A percentile compares a stretch with the other conserved stretches of the same genome.
These are phyloP conservation scores for Dicerorhinus sumatrensis DNA, from an alignment of 2,113 vertebrate species.

Conservation along the genomic window DNA sequence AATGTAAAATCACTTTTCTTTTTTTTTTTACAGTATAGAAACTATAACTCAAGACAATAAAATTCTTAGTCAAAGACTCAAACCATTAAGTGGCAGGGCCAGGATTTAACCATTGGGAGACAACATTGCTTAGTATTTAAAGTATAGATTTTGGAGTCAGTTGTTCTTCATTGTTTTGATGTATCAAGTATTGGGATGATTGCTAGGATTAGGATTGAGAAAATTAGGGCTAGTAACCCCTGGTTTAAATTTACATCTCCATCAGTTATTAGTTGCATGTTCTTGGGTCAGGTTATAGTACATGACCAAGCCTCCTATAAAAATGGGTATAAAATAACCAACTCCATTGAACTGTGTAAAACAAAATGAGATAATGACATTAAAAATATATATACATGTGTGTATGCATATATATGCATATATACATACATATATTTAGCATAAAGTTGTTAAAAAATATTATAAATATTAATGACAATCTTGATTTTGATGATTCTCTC, in stretches of 20 bases:
- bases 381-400: not conserved
- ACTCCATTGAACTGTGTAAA: not conserved
- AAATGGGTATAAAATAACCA: not conserved
- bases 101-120: not conserved
- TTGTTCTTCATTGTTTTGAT: constrained; percentile 47
- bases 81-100: not conserved
- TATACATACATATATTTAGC: not conserved
- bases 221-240: not conserved
- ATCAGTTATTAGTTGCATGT: not conserved
- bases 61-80: not conserved
- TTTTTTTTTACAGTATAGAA: not conserved
- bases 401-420: no score
- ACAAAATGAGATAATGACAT: not conserved
- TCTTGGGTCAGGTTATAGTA: not conserved
- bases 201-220: not conserved
- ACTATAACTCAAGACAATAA: not conserved
- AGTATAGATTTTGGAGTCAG: not conserved
- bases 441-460: not conserved
- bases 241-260: not conserved
- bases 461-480: not conserved
- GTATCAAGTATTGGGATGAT: not conserved
- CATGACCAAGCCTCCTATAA: not conserved
- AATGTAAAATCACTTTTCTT: not conserved
- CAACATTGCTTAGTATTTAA: not conserved
- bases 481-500: not conserved